Evolutionary conservation across 2,113 vertebrate species (phyloP), one percentile per base, ranked within the genome.

Genomic region (Pangasianodon hypophthalmus): DNA sequence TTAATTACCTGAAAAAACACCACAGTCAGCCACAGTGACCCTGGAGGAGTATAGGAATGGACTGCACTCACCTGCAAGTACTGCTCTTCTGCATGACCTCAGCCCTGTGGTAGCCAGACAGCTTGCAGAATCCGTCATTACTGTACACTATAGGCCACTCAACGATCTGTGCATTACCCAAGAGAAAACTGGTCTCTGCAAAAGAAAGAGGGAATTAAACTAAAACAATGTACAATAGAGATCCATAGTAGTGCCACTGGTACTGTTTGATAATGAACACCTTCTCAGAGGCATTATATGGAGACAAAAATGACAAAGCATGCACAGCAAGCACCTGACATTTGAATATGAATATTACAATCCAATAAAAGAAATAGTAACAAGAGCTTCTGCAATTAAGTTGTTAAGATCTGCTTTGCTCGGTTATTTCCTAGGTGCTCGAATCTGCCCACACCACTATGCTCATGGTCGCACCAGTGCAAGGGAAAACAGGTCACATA

Each of bases 11-110:
- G 80, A 18, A 54, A 52, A 32, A 81, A 19, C 7, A n/a, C 24
- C 50, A n/a, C 24, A 13, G 18, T 32, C 29, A 6, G 2, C 48
- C 48, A 83, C 81, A 37, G 37, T 37, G 37, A 37, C 37, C 37
- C 37, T 37, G 37, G 37, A 37, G 37, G 37, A 37, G 37, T 37
- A 37, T 37, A 37, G 37, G 37, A 37, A 62, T 62, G 21, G 24
- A 84, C 41, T 29, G 44, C 67, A 87, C 96, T 90, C 95, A 99
- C 98, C 98, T 99, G 97, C 98, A 99, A 0, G 97, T 98, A 95
- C 98, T 99, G 90, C 98, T 99, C 96, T 97, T 98, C 97, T 99
- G 98, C 98, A 99, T 99, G 94, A 99, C 97, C 94, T 99, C 98
- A 86, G 98, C 97, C 94, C 98, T 96, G 94, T 99, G 98, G 95